These are phyloP conservation scores for Tromatobia lineatoria DNA, from an alignment of 2,888 invertebrate genomes.

Conservation along the genomic window DNA sequence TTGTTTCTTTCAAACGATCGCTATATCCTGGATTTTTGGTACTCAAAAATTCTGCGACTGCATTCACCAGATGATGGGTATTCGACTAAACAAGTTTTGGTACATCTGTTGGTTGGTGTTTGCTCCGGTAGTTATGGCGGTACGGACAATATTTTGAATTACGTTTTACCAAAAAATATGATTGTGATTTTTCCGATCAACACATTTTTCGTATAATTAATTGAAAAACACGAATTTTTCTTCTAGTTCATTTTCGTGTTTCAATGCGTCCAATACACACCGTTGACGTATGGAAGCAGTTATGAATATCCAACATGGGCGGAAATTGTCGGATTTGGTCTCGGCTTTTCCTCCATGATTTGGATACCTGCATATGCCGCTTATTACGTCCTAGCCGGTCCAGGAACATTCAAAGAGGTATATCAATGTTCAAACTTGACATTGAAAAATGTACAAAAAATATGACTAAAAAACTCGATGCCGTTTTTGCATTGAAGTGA, in stretches of 20 bases:
- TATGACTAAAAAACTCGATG: not conserved
- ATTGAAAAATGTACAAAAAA: not conserved
- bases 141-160: slow-evolving; percentile 81
- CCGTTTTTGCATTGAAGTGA: too few relatives aligned
- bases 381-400: slow-evolving; percentile 87
- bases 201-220: not conserved
- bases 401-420: slow-evolving; percentile 87
- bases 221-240: too few relatives aligned
- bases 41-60: slow-evolving; percentile 88
- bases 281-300: slow-evolving; percentile 87
- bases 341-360: slow-evolving; percentile 89
- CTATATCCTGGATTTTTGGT: slow-evolving; percentile 88
- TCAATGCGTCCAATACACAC: slow-evolving; percentile 88
- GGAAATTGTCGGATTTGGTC: slow-evolving; percentile 87
- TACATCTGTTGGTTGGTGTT: slow-evolving; percentile 88
- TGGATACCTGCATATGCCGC: slow-evolving; percentile 89
- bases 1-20: slow-evolving; percentile 88
- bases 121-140: slow-evolving; percentile 88
- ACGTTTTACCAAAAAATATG: not conserved
- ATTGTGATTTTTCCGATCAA: not conserved
- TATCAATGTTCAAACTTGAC: slow-evolving; percentile 60
- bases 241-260: slow-evolving; percentile 88
- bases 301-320: slow-evolving; percentile 89
- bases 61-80: slow-evolving; percentile 89
- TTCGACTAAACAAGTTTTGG: slow-evolving; percentile 87